These are phyloP conservation scores for Drosophila anceps DNA, from an alignment of 2,888 invertebrate genomes.

Conservation along the genomic window DNA sequence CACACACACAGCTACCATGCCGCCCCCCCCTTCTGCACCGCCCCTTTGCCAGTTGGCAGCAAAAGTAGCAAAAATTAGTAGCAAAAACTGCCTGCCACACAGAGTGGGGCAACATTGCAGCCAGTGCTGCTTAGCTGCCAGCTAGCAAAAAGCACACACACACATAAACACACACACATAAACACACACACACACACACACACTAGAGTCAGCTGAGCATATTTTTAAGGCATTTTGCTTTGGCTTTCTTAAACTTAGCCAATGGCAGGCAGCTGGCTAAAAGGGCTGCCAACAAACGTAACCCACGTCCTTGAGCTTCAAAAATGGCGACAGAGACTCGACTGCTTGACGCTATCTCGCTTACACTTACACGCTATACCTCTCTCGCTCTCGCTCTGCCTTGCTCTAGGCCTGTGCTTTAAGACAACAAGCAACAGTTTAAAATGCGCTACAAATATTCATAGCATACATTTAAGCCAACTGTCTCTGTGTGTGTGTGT, in stretches of 20 bases:
- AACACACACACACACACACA: slow-evolving; percentile 8
- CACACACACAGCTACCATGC: not conserved
- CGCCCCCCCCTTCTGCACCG: too few species aligned
- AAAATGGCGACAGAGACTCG: slow-evolving; percentile 38
- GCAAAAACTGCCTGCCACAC: slow-evolving; percentile 59
- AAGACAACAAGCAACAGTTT: slow-evolving; percentile 65
- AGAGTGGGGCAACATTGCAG: slow-evolving; percentile 15
- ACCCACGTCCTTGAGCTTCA: slow-evolving; percentile 71
- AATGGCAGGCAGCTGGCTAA: slow-evolving; percentile 28
- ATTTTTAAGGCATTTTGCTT: slow-evolving; percentile 43
- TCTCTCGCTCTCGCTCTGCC: slow-evolving; percentile 4
- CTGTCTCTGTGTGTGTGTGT: slow-evolving; percentile 9
- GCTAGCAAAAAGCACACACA: not conserved
- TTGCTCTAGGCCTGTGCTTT: slow-evolving; percentile 18
- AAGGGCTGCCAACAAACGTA: slow-evolving; percentile 38
- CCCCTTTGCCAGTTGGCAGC: slow-evolving; percentile 25
- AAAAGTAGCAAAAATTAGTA: slow-evolving; percentile 65
- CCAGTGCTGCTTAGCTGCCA: slow-evolving; percentile 5
- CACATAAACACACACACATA: slow-evolving; percentile 14
- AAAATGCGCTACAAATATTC: slow-evolving; percentile 39
- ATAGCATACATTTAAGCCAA: slow-evolving; percentile 33
- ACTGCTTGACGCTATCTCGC: not conserved
- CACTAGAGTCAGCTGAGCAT: slow-evolving; percentile 23
- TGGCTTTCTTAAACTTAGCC: slow-evolving; percentile 65
- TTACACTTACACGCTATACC: not conserved